Percentiles rank a stretch among this genome's conserved stretches.
phyloP scores from a whole-genome alignment of 2,888 invertebrate genomes.

The Drosophila kambysellisi region DNA sequence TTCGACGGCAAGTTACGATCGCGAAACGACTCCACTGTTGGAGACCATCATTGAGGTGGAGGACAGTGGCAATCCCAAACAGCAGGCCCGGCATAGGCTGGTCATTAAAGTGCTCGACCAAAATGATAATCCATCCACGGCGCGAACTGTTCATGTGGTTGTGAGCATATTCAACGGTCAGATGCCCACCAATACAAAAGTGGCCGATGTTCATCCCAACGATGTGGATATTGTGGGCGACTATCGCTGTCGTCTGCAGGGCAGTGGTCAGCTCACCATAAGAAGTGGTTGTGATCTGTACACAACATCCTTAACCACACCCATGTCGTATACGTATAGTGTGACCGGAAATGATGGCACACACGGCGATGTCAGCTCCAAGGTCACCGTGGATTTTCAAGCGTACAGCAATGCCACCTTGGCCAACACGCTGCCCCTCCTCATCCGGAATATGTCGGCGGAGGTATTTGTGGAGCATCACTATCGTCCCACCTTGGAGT shows the following conservation, averaged over 20 bases:
- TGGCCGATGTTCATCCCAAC: constrained; percentile 96
- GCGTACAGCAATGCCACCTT: constrained; percentile 93
- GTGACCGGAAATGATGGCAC: constrained; percentile 96
- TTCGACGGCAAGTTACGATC: constrained; percentile 92
- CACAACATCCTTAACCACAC: constrained; percentile 89
- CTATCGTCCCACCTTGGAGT: constrained; percentile 90
- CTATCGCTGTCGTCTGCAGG: constrained; percentile 93
- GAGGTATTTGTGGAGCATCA: constrained; percentile 91
- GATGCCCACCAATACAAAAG: constrained; percentile 90
- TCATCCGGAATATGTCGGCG: constrained; percentile 90
- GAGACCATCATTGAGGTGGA: constrained; percentile 93
- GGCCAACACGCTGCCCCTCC: constrained; percentile 92
- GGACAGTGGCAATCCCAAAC: constrained; percentile 93
- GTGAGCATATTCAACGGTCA: constrained; percentile 92
- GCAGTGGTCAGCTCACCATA: constrained; percentile 88
- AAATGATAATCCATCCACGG: constrained; percentile 95
- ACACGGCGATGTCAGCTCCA: constrained; percentile 94
- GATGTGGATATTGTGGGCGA: constrained; percentile 96
- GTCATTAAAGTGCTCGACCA: constrained; percentile 92
- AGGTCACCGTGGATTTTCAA: constrained; percentile 93
- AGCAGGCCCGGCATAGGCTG: constrained; percentile 92
- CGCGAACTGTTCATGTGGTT: constrained; percentile 92
- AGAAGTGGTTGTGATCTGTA: constrained; percentile 92
- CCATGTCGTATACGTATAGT: constrained; percentile 91
- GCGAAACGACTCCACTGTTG: constrained; percentile 91